Evolutionary conservation across 2,888 invertebrate species (phyloP).

Genomic region (Clusia tigrina): DNA sequence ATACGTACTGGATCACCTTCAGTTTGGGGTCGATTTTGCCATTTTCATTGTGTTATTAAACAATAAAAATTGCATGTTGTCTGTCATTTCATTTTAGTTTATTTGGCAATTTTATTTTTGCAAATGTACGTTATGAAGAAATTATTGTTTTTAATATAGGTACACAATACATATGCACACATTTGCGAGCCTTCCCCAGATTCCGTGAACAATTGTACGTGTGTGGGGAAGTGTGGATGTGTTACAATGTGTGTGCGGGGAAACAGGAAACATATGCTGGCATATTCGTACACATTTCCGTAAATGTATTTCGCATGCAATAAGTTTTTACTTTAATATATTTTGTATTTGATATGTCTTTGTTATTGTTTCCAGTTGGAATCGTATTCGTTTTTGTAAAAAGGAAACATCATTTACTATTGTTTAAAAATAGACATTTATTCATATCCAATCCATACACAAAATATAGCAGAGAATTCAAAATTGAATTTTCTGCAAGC

Average conservation of each 20-base stretch:
- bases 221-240: background rate
- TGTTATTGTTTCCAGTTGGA: background rate
- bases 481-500: too few species aligned
- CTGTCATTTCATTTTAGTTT: background rate
- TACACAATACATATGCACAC: constrained; percentile 5
- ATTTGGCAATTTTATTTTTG: constrained; percentile 1
- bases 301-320: too few species aligned
- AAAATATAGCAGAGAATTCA: too few species aligned
- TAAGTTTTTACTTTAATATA: too few species aligned
- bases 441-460: background rate
- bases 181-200: background rate
- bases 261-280: background rate
- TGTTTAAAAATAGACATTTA: background rate
- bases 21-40: background rate
- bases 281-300: constrained; percentile 1
- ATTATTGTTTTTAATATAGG: constrained; percentile 6
- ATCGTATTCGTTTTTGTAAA: background rate
- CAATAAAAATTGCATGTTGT: background rate
- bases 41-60: constrained; percentile 1
- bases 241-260: background rate
- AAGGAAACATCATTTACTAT: too few species aligned
- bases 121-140: constrained; percentile 4
- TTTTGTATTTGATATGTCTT: background rate
- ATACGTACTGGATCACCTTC: too few species aligned
- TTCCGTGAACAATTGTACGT: background rate